A percentile compares a stretch with the other conserved stretches of the same genome.
Evolutionary conservation across 2,888 invertebrate species (phyloP).

Genomic region (Hermodice carunculata): DNA sequence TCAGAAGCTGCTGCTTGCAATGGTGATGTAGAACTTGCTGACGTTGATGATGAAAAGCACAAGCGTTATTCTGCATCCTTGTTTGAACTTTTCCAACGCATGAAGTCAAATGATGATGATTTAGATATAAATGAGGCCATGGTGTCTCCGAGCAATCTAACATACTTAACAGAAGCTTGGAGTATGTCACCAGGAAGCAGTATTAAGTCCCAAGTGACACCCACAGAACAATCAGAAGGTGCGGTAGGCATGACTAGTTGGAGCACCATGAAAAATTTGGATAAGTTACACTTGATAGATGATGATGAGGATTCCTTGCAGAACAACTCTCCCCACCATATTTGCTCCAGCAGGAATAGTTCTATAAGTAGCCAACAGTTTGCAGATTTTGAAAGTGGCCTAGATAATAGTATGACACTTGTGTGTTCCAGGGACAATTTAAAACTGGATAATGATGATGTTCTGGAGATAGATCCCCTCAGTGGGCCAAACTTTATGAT

Average conservation of each 20-base stretch:
- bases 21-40: background rate
- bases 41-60: background rate
- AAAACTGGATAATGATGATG: no score
- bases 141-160: constrained; percentile 23
- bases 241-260: constrained; percentile 12
- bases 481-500: no score
- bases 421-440: no score
- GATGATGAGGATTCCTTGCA: no score
- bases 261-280: constrained; percentile 17
- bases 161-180: constrained; percentile 30
- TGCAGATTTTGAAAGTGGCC: no score
- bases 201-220: constrained; percentile 3
- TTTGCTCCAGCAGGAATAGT: no score
- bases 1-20: no score
- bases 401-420: no score
- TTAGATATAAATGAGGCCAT: background rate
- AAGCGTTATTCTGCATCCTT: constrained; percentile 19
- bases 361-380: no score
- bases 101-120: constrained; percentile 18
- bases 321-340: no score
- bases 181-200: constrained; percentile 30
- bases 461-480: no score
- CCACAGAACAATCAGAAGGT: background rate
- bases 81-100: constrained; percentile 30
- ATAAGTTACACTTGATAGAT: background rate